Conservation (phyloP, 2,888 invertebrate genomes). For the Homarus gammarus region DNA sequence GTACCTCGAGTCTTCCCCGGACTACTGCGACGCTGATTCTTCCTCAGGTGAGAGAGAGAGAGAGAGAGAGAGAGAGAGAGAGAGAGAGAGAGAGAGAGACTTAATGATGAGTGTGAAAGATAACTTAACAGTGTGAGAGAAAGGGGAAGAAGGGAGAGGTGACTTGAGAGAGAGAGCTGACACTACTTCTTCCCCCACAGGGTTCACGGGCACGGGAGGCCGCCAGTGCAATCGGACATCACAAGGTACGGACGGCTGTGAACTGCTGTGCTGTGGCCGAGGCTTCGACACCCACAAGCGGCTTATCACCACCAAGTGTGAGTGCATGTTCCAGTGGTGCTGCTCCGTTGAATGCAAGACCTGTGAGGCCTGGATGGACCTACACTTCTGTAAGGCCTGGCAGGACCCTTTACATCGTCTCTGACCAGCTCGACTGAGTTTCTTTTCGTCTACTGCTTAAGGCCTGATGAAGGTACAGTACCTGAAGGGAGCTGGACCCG, state of each 20-base stretch:
- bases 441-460: no score
- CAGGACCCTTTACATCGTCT: constrained; percentile 12
- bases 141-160: neutral
- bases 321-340: constrained; percentile 92
- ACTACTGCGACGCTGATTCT: constrained; percentile 59
- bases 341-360: constrained; percentile 93
- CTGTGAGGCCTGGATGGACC: constrained; percentile 86
- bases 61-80: neutral
- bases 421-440: constrained; percentile 6
- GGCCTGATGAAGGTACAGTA: no score
- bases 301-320: constrained; percentile 82
- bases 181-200: neutral
- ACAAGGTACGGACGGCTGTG: constrained; percentile 86
- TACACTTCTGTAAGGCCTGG: constrained; percentile 83
- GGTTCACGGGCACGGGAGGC: constrained; percentile 60
- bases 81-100: neutral
- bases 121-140: neutral
- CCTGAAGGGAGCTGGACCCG: no score
- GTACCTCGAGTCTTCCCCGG: constrained; percentile 62
- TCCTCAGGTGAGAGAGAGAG: constrained; percentile 34
- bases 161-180: neutral
- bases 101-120: neutral
- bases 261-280: constrained; percentile 90
- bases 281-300: constrained; percentile 82
- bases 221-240: constrained; percentile 73